Conservation (phyloP, 92 coral and sea anemone species). For the Palythoa caribaeorum region DNA sequence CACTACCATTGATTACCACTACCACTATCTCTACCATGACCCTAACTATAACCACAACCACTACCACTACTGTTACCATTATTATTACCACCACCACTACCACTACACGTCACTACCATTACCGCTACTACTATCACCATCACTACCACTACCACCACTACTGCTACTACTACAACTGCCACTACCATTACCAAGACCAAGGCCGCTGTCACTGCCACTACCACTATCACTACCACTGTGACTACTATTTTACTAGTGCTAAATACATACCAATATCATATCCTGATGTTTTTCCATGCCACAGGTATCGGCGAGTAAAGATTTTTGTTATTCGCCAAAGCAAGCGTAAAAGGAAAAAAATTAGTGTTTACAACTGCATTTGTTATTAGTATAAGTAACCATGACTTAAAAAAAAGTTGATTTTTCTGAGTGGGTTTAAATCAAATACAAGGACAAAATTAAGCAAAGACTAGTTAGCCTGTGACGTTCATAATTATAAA, state of each 20-base stretch:
- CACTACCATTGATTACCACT: neutral
- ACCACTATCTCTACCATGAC: too few relatives aligned
- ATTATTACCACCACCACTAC: too few relatives aligned
- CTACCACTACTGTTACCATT: neutral
- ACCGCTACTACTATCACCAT: neutral
- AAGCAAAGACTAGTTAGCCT: too few relatives aligned
- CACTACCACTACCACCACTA: neutral
- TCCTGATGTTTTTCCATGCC: neutral
- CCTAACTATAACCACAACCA: neutral
- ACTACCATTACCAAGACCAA: neutral
- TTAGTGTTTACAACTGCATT: neutral
- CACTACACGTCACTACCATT: neutral
- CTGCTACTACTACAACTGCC: neutral
- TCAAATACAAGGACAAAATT: too few relatives aligned
- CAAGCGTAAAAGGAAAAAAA: neutral
- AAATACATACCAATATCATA: constrained; percentile 33
- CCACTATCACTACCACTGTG: neutral
- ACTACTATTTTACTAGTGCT: too few relatives aligned
- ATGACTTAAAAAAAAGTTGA: neutral
- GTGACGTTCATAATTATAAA: too few relatives aligned
- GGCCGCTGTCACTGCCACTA: neutral
- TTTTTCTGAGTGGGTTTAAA: too few relatives aligned
- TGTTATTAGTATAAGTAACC: neutral
- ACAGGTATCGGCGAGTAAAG: neutral
- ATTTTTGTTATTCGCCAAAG: neutral